Percentiles rank a stretch among this genome's conserved stretches.
Evolutionary conservation across 2,797 vertebrate species (phyloP).

Genomic region (Characodon lateralis): DNA sequence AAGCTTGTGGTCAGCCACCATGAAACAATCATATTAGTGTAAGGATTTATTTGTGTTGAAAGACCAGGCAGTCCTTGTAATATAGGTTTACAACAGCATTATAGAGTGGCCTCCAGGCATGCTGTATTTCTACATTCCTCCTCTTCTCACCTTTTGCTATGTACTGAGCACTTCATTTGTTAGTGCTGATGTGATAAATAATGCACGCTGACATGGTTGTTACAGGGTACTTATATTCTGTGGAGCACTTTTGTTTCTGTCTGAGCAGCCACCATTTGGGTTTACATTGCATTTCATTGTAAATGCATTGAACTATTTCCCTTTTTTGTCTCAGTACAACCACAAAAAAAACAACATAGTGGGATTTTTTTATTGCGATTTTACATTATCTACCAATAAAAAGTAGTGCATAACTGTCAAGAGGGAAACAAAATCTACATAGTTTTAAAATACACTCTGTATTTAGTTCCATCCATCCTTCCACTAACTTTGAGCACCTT

Average conservation of each 20-base stretch:
- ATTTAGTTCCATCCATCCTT: not conserved
- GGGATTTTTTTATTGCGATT: too few relatives aligned
- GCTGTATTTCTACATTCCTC: constrained; percentile 46
- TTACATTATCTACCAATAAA: not conserved
- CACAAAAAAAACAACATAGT: not conserved
- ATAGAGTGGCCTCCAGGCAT: constrained; percentile 63
- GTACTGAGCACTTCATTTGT: constrained; percentile 64
- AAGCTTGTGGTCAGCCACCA: constrained; percentile 66
- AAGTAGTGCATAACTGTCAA: not conserved
- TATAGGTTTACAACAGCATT: constrained; percentile 68
- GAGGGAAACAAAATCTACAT: not conserved
- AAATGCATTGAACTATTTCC: too few relatives aligned
- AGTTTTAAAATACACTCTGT: not conserved
- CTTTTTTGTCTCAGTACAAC: not conserved
- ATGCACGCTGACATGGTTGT: constrained; percentile 50
- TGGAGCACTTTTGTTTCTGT: constrained; percentile 36
- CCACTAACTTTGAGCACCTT: not conserved
- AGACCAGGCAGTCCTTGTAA: constrained; percentile 59
- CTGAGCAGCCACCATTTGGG: not conserved
- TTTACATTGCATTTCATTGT: not conserved
- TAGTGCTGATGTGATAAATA: constrained; percentile 67
- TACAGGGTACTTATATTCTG: constrained; percentile 55
- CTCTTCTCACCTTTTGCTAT: constrained; percentile 31
- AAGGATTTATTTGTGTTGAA: constrained; percentile 81
- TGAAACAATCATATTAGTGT: constrained; percentile 76